Evolutionary conservation across 2,888 invertebrate genomes (phyloP).

Genomic region (Limenitis camilla): DNA sequence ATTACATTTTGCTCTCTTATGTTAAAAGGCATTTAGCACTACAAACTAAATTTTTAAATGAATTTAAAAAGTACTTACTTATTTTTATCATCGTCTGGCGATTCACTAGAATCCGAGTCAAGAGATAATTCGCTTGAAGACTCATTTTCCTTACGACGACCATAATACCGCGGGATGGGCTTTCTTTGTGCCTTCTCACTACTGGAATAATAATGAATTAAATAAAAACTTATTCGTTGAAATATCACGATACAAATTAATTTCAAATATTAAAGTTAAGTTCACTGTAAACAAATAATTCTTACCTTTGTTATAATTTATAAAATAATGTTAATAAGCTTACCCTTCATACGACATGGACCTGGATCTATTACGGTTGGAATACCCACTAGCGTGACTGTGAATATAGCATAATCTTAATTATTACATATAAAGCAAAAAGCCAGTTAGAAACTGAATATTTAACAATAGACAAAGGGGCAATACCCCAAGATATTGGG

Average conservation of each 20-base stretch:
- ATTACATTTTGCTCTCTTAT: too few relatives aligned
- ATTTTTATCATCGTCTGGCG: slow-evolving; percentile 41
- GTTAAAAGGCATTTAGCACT: slow-evolving; percentile 18
- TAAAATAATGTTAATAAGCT: slow-evolving; percentile 37
- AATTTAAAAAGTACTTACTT: slow-evolving; percentile 39
- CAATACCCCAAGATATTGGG: not conserved
- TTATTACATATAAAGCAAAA: not conserved
- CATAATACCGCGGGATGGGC: slow-evolving; percentile 62
- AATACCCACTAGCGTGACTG: slow-evolving; percentile 51
- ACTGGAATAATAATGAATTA: slow-evolving; percentile 21
- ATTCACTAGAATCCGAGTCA: slow-evolving; percentile 57
- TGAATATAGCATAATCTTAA: slow-evolving; percentile 12
- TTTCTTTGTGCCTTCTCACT: slow-evolving; percentile 26
- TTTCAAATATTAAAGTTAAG: too few relatives aligned
- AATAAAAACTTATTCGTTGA: not conserved
- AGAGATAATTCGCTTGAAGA: slow-evolving; percentile 65
- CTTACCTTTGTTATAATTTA: slow-evolving; percentile 6
- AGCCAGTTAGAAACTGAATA: too few relatives aligned
- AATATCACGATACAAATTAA: not conserved
- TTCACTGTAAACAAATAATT: not conserved
- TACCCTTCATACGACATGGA: slow-evolving; percentile 65
- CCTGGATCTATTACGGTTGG: slow-evolving; percentile 61
- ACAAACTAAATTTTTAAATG: not conserved
- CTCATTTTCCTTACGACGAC: slow-evolving; percentile 59
- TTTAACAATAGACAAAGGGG: not conserved